Evolutionary conservation across 2,797 vertebrate species (phyloP).

Genomic region (Stomatorhinus walkeri): DNA sequence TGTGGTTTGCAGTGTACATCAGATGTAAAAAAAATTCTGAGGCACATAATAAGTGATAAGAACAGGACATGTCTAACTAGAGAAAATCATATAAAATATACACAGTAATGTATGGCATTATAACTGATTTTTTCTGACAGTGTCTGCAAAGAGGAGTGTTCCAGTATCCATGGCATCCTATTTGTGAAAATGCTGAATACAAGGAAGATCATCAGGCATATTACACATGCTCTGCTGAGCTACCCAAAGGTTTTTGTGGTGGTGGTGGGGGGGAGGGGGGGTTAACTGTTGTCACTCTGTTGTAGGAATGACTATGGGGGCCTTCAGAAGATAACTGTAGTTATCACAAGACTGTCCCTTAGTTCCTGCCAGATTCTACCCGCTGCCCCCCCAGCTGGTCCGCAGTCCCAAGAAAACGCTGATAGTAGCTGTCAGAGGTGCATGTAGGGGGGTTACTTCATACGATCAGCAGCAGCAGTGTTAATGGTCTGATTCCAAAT

Average conservation of each 20-base stretch:
- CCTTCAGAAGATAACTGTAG: background rate
- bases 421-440: background rate
- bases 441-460: background rate
- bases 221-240: background rate
- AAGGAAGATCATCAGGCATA: background rate
- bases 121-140: background rate
- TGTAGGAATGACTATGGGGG: background rate
- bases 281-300: background rate
- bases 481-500: background rate
- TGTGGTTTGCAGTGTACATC: background rate
- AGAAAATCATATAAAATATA: background rate
- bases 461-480: background rate
- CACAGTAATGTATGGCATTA: background rate
- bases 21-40: background rate
- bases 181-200: background rate
- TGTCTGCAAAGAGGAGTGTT: background rate
- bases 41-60: background rate
- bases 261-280: background rate
- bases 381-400: background rate
- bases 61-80: background rate
- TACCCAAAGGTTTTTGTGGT: background rate
- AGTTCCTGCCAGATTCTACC: background rate
- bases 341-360: background rate
- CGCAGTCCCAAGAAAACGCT: background rate
- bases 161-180: background rate